Evolutionary conservation across 2,888 invertebrate species (phyloP).

Genomic region (Lottia gigantea): DNA sequence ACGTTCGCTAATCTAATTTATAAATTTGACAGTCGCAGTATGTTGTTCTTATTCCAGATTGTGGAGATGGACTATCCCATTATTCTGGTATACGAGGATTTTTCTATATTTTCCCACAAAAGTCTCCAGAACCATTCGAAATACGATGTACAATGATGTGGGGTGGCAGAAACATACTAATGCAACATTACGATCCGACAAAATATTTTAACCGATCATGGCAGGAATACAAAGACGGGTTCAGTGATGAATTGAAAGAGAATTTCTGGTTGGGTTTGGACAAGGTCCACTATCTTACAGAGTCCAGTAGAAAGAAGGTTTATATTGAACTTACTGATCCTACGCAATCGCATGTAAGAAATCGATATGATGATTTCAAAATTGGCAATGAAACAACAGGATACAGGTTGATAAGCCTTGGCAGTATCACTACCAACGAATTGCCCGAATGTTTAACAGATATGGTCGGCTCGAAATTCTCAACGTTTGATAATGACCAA

Average conservation of each 20-base stretch:
- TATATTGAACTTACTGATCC: background rate
- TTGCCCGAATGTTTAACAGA: background rate
- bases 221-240: background rate
- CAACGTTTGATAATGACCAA: slow-evolving; percentile 3
- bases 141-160: background rate
- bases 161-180: background rate
- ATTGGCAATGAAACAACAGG: background rate
- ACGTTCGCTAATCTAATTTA: too few species aligned
- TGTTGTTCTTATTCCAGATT: background rate
- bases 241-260: background rate
- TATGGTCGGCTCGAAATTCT: background rate
- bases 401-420: background rate
- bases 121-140: background rate
- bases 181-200: background rate
- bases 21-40: too few species aligned
- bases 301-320: background rate
- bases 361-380: background rate
- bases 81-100: background rate
- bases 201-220: background rate
- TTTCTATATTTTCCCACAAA: background rate
- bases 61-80: background rate
- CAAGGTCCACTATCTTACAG: background rate
- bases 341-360: background rate
- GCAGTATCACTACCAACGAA: background rate
- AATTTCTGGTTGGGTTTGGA: slow-evolving; percentile 1